phyloP scores from a whole-genome alignment of 2,888 invertebrate genomes.

The Blastobasis lacticolella region DNA sequence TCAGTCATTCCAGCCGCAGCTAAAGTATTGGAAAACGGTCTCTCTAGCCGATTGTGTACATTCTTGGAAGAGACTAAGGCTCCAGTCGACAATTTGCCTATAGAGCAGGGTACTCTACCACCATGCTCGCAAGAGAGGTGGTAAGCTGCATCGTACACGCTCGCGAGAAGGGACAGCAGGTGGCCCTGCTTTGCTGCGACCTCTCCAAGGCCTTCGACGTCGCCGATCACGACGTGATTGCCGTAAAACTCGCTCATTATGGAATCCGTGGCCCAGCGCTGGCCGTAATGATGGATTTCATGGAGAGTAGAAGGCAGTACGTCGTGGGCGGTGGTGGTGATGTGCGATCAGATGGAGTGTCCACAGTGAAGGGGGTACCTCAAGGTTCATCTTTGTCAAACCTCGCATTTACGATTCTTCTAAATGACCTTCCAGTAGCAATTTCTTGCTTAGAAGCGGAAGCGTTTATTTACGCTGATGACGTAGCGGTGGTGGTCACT shows the following conservation, averaged over 20 bases:
- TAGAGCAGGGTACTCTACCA: constrained; percentile 1
- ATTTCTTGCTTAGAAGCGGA: too few species aligned
- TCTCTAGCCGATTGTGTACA: not conserved
- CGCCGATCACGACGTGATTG: constrained; percentile 2
- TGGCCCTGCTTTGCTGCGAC: constrained; percentile 4
- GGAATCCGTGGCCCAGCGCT: not conserved
- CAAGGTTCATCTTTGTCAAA: too few species aligned
- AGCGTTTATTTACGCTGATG: too few species aligned
- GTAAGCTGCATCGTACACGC: not conserved
- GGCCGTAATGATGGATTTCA: too few species aligned
- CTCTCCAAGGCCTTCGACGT: constrained; percentile 3
- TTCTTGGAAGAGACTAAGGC: not conserved
- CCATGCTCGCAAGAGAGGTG: constrained; percentile 1
- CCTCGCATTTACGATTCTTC: too few species aligned
- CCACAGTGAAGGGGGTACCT: too few species aligned
- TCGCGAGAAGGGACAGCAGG: constrained; percentile 1
- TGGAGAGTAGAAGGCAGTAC: too few species aligned
- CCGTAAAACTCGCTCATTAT: constrained; percentile 3
- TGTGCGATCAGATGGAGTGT: too few species aligned
- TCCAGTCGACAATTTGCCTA: not conserved
- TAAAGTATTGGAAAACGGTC: not conserved
- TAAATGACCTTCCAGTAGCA: too few species aligned
- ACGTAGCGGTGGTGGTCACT: too few species aligned
- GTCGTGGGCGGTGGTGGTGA: too few species aligned
- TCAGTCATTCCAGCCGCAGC: constrained; percentile 1